Base-by-base conservation (phyloP, 1,140 invertebrate species). In the Sweltsa coloradensis region DNA sequence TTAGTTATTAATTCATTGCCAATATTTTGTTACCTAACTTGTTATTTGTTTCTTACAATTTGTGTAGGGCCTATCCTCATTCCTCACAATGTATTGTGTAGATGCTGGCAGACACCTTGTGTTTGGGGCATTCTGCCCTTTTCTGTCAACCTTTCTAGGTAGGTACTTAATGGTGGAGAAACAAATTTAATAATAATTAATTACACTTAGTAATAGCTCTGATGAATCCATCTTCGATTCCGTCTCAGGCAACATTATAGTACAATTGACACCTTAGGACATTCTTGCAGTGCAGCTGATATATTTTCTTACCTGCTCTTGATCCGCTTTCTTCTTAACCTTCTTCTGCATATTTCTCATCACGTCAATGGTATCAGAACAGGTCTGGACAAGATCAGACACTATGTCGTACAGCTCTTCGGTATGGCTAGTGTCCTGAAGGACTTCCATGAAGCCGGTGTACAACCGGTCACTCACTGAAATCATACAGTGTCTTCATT, bases 381-480 rank as follows among this genome's bases (percentile, higher is more conserved):
- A 73, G 51, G 67, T 71, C 41, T 75, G 64, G 36, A 72, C 69
- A 49, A 78, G 69, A 54, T 76, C 69, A 2, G 68, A 66, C 19
- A 79, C 55, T 2, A 69, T 68, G 25, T 79, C 73, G 39, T 79
- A 72, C 7, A 73, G 58, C 49, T 78, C 72, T 11, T 64, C 53
- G 25, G 69, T 68, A 19, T 67, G 66, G 3, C 62, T 60, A 34
- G 73, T 67, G 1, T 60, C 52, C 41, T 79, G 76, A 3, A 76
- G 55, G 11, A 72, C 69, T 43, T 78, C 71, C 37, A 74, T 62
- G 52, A 79, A 81, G 42, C 76, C 72, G 13, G 69, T 61, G 51
- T 71, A 76, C 2, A 81, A 60, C 37, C 67, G 68, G 21, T 73
- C 66, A 5, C 68, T 59, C 14, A 68, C 66, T 41, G 19, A n/a